phyloP scores from a whole-genome alignment of 2,888 invertebrate species.

The Blera fallax region DNA sequence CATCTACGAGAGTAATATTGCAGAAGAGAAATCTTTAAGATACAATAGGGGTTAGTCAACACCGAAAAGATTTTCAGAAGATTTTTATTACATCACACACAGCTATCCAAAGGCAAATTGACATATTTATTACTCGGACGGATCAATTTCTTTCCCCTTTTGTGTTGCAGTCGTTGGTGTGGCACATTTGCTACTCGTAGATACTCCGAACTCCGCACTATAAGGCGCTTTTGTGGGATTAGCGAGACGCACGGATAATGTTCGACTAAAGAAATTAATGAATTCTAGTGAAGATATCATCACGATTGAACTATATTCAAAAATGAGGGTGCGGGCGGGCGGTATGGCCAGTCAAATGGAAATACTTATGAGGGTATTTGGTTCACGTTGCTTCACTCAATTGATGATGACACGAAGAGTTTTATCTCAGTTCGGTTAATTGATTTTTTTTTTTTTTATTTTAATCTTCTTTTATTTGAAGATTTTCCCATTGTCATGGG shows the following conservation, averaged over 20 bases:
- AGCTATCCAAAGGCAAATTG: conserved; percentile 67
- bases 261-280: conserved; percentile 66
- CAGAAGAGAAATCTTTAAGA: conserved; percentile 53
- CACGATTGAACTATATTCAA: conserved; percentile 66
- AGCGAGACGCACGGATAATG: conserved; percentile 66
- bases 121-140: conserved; percentile 71
- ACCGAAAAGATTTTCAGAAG: conserved; percentile 64
- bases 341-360: conserved; percentile 63
- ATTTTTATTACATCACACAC: conserved; percentile 71
- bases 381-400: conserved; percentile 50
- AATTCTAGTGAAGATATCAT: conserved; percentile 72
- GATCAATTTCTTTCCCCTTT: conserved; percentile 62
- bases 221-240: conserved; percentile 69
- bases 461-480: conserved; percentile 39
- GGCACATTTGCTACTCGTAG: conserved; percentile 18
- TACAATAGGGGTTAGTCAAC: conserved; percentile 68
- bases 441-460: conserved; percentile 53
- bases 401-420: conserved; percentile 56
- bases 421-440: conserved; percentile 43
- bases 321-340: conserved; percentile 62
- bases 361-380: conserved; percentile 69
- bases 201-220: conserved; percentile 1
- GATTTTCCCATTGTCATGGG: conserved; percentile 20
- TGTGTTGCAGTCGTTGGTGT: neutral
- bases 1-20: conserved; percentile 46